Percentiles rank a stretch among this genome's conserved stretches.
Conservation (phyloP, 2,113 vertebrate species). For the Natator depressus region DNA sequence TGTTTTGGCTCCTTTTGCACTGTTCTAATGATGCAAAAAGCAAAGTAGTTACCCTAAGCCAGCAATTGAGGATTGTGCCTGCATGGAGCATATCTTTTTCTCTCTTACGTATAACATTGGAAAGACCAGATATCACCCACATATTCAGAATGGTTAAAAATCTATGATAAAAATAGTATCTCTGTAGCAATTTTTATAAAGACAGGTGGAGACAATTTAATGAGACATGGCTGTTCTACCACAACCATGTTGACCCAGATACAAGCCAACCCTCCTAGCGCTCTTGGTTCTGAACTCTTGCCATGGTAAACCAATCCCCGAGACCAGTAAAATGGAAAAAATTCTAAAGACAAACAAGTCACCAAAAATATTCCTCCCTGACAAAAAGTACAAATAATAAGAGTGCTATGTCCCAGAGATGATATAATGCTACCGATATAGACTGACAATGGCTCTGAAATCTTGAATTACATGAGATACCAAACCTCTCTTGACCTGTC, state of each 20-base stretch:
- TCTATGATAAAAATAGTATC: neutral
- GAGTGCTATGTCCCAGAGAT: neutral
- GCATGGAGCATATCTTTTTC: neutral
- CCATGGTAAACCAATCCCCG: neutral
- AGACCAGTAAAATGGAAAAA: neutral
- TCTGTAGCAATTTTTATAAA: neutral
- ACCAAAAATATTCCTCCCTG: neutral
- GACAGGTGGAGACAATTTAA: slow-evolving; percentile 13
- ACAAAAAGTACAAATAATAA: neutral
- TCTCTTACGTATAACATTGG: neutral
- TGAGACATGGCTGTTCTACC: neutral
- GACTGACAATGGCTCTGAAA: neutral
- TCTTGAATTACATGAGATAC: neutral
- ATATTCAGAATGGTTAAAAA: slow-evolving; percentile 23
- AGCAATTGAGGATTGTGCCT: neutral
- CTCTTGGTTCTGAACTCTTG: neutral
- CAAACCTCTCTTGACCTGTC: neutral
- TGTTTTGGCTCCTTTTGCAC: neutral
- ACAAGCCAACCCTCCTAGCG: neutral
- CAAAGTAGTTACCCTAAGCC: neutral
- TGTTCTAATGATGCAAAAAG: neutral
- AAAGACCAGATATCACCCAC: neutral
- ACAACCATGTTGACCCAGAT: neutral
- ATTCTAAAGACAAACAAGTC: neutral
- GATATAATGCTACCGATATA: neutral